Conservation (phyloP, 2,797 vertebrate genomes). For the Otolemur crassicaudatus region DNA sequence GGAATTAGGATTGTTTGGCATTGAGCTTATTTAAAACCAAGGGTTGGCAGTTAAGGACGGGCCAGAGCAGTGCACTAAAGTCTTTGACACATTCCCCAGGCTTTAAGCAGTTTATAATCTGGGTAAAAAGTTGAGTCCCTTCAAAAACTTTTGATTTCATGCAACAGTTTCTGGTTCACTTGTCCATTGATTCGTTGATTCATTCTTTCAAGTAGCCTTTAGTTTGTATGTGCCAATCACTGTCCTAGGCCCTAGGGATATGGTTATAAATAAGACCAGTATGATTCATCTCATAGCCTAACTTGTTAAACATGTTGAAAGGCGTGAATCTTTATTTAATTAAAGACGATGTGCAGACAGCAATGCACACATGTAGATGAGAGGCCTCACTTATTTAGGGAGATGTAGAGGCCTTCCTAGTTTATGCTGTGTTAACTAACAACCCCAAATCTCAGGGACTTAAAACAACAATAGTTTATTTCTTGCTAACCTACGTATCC, state of each 20-base stretch:
- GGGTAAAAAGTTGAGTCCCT: neutral
- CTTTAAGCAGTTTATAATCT: neutral
- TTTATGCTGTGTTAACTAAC: neutral
- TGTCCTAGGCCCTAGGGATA: neutral
- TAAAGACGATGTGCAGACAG: neutral
- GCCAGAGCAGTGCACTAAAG: neutral
- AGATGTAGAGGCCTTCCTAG: neutral
- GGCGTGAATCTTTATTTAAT: neutral
- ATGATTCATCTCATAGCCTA: neutral
- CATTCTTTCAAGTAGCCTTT: slow-evolving; percentile 23
- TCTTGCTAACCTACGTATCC: neutral
- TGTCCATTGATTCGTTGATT: neutral
- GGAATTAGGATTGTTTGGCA: slow-evolving; percentile 13
- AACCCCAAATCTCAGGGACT: neutral
- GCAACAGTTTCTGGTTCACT: neutral
- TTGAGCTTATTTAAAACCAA: neutral
- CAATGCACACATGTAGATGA: neutral
- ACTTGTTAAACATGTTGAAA: neutral
- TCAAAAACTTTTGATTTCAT: neutral
- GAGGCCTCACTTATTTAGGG: neutral
- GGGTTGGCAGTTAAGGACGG: neutral
- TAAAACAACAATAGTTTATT: neutral
- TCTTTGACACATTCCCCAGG: neutral
- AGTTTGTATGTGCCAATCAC: slow-evolving; percentile 15
- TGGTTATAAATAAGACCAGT: neutral